A percentile compares a stretch with the other conserved stretches of the same genome.
Conservation (phyloP, 2,113 vertebrate genomes). For the Ameiurus melas region DNA sequence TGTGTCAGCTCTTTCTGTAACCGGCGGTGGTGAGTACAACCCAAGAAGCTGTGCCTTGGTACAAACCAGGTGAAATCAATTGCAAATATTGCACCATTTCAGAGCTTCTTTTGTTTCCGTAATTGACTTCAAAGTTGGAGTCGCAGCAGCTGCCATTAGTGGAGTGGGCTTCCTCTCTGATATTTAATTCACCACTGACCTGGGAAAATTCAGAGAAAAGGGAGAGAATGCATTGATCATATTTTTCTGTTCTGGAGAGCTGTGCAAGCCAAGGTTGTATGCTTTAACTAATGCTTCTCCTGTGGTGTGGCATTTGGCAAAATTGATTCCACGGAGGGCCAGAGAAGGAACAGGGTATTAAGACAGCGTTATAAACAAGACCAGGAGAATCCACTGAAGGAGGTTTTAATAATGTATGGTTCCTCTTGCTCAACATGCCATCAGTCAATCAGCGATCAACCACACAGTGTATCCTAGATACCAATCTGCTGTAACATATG, state of each 20-base stretch:
- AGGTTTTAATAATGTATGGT: conserved; percentile 46
- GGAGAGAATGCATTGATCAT: conserved; percentile 45
- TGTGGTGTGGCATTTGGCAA: conserved; percentile 51
- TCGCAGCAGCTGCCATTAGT: conserved; percentile 32
- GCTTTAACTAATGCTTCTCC: conserved; percentile 44
- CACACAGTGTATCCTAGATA: conserved; percentile 40
- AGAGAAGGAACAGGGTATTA: conserved; percentile 42
- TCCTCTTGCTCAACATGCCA: not conserved
- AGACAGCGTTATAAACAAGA: conserved; percentile 27
- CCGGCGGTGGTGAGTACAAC: not conserved
- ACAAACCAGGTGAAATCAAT: conserved; percentile 37
- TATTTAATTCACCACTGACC: conserved; percentile 47
- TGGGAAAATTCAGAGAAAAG: conserved; percentile 25
- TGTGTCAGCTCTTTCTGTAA: conserved; percentile 8
- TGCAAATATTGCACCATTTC: conserved; percentile 36
- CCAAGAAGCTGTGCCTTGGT: not conserved
- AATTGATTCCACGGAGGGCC: conserved; percentile 43
- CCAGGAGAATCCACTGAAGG: conserved; percentile 30
- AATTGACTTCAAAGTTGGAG: conserved; percentile 51
- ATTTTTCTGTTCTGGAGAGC: not conserved
- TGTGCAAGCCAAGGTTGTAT: not conserved
- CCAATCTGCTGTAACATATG: conserved; percentile 43
- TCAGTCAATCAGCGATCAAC: conserved; percentile 28
- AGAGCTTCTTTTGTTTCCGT: conserved; percentile 43
- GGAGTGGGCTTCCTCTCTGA: conserved; percentile 23